These are phyloP conservation scores for Leptinotarsa peninsularis DNA, from an alignment of 2,888 invertebrate genomes.

Conservation along the genomic window DNA sequence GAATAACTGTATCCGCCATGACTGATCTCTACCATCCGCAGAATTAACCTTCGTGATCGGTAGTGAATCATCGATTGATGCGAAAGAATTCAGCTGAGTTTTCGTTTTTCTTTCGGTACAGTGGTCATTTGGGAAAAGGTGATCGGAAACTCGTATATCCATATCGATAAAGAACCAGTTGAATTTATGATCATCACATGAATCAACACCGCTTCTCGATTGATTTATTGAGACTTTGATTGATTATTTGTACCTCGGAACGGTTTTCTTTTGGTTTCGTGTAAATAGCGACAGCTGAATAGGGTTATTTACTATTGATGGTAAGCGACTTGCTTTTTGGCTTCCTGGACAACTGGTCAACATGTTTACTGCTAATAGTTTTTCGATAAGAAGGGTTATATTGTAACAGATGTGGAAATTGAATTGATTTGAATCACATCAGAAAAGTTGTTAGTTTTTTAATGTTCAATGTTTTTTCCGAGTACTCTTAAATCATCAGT, in stretches of 20 bases:
- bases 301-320: slow-evolving; percentile 14
- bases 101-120: slow-evolving; percentile 48
- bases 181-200: slow-evolving; percentile 62
- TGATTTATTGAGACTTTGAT: slow-evolving; percentile 66
- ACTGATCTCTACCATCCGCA: not conserved
- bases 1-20: not conserved
- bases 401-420: too few relatives aligned
- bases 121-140: slow-evolving; percentile 48
- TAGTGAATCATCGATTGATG: slow-evolving; percentile 48
- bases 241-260: slow-evolving; percentile 58
- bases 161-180: slow-evolving; percentile 51
- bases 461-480: too few relatives aligned
- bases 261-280: slow-evolving; percentile 29
- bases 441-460: too few relatives aligned
- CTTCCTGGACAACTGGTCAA: not conserved
- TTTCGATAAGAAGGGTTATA: not conserved
- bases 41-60: slow-evolving; percentile 25
- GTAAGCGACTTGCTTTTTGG: not conserved
- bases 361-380: slow-evolving; percentile 6
- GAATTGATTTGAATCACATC: too few relatives aligned
- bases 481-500: too few relatives aligned
- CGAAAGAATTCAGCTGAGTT: slow-evolving; percentile 45
- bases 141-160: slow-evolving; percentile 41
- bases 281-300: slow-evolving; percentile 16
- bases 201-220: slow-evolving; percentile 57